These are phyloP conservation scores for Epirrhoe alternata DNA, from an alignment of 2,888 invertebrate species.

Conservation along the genomic window DNA sequence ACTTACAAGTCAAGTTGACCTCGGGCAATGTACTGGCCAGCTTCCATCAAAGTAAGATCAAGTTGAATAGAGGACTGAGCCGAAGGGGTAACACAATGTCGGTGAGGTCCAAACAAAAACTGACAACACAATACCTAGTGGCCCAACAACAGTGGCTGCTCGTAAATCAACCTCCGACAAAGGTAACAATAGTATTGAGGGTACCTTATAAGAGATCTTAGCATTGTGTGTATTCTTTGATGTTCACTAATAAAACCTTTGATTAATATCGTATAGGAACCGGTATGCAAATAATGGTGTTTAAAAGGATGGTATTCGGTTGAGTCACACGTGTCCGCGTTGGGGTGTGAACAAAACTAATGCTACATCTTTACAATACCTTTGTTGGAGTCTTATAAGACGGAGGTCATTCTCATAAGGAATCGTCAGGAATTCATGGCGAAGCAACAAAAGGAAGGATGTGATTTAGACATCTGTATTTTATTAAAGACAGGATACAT, in stretches of 20 bases:
- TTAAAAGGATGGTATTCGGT: conserved; percentile 71
- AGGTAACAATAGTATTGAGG: conserved; percentile 85
- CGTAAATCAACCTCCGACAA: conserved; percentile 85
- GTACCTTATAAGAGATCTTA: conserved; percentile 85
- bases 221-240: conserved; percentile 84
- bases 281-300: conserved; percentile 82
- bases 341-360: conserved; percentile 72
- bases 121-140: conserved; percentile 83
- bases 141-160: conserved; percentile 83
- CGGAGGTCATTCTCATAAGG: conserved; percentile 33
- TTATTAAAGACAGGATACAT: not conserved
- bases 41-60: conserved; percentile 79
- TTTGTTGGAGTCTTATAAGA: conserved; percentile 71
- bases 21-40: conserved; percentile 73
- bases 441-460: conserved; percentile 1
- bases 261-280: conserved; percentile 85
- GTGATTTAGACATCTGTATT: conserved; percentile 5
- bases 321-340: conserved; percentile 75
- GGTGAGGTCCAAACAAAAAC: conserved; percentile 82
- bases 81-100: conserved; percentile 83
- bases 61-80: conserved; percentile 78
- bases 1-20: conserved; percentile 55
- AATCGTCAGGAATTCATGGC: conserved; percentile 7
- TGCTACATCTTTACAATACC: conserved; percentile 76
- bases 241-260: conserved; percentile 86